Conservation (phyloP, 2,797 vertebrate genomes). For the Aselliscus stoliczkanus region DNA sequence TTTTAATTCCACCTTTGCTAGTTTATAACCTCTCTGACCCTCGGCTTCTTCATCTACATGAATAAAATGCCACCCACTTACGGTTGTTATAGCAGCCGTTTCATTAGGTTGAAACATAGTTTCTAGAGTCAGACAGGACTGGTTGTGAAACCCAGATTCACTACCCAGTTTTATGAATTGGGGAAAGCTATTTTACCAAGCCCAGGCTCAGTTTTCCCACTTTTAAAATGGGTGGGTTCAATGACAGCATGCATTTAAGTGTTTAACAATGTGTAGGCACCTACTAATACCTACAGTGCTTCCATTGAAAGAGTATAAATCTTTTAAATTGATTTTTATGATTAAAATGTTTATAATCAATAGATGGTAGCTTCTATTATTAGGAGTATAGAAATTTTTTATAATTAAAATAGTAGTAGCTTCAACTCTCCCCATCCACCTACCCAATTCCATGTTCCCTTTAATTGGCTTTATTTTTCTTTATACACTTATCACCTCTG, state of each 20-base stretch:
- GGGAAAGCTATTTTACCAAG: not conserved
- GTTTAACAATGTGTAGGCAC: not conserved
- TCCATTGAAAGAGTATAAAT: not conserved
- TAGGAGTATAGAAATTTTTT: not conserved
- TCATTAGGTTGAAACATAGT: not conserved
- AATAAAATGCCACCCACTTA: not conserved
- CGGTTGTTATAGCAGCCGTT: not conserved
- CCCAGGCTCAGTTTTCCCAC: not conserved
- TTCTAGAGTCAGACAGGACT: not conserved
- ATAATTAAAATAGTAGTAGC: not conserved
- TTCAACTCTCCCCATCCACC: not conserved
- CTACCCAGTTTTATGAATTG: not conserved
- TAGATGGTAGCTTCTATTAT: not conserved
- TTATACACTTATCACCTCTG: not conserved
- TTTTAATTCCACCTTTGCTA: not conserved
- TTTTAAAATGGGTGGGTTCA: not conserved
- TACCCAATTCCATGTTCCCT: not conserved
- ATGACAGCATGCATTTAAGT: not conserved
- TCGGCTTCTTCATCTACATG: not conserved
- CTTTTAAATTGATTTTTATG: not conserved
- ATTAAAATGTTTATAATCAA: not conserved
- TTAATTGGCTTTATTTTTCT: not conserved
- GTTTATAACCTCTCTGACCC: not conserved
- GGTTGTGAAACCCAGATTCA: not conserved
- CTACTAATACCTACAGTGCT: accelerated